Percentiles rank a stretch among this genome's conserved stretches.
These are phyloP conservation scores for Argentina silus DNA, from an alignment of 2,797 vertebrate species.

Conservation along the genomic window DNA sequence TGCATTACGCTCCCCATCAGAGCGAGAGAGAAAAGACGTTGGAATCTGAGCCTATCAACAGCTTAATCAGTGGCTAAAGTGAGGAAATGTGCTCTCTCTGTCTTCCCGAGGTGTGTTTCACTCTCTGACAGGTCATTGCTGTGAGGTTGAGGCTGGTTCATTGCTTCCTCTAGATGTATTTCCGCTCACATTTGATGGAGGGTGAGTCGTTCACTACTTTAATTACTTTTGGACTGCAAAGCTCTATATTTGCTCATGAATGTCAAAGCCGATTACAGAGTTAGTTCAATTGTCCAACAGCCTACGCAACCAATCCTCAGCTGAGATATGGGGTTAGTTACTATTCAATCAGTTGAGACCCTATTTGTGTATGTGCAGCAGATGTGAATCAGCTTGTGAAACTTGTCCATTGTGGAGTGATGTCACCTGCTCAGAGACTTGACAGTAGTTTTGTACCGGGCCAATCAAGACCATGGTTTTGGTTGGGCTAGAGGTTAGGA, in stretches of 20 bases:
- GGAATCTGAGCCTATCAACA: slow-evolving; percentile 60
- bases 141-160: slow-evolving; percentile 39
- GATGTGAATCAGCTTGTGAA: no score
- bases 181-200: slow-evolving; percentile 49
- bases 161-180: slow-evolving; percentile 36
- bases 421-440: no score
- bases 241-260: slow-evolving; percentile 21
- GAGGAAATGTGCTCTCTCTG: slow-evolving; percentile 43
- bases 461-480: no score
- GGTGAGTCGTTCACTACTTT: slow-evolving; percentile 76
- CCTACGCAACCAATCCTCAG: slow-evolving; percentile 10
- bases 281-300: slow-evolving; percentile 28
- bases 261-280: slow-evolving; percentile 46
- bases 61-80: slow-evolving; percentile 54
- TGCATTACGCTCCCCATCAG: slow-evolving; percentile 67
- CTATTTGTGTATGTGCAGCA: no score
- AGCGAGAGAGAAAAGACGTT: slow-evolving; percentile 48
- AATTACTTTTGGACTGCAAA: slow-evolving; percentile 70
- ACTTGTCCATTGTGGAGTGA: no score
- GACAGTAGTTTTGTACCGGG: no score
- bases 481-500: no score
- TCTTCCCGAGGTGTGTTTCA: slow-evolving; percentile 44
- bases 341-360: no score
- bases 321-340: background rate
- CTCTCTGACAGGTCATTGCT: slow-evolving; percentile 28